Percentiles rank a stretch among this genome's conserved stretches.
These are phyloP conservation scores for Drosophila setosimentum DNA, from an alignment of 2,888 invertebrate species.

Conservation along the genomic window DNA sequence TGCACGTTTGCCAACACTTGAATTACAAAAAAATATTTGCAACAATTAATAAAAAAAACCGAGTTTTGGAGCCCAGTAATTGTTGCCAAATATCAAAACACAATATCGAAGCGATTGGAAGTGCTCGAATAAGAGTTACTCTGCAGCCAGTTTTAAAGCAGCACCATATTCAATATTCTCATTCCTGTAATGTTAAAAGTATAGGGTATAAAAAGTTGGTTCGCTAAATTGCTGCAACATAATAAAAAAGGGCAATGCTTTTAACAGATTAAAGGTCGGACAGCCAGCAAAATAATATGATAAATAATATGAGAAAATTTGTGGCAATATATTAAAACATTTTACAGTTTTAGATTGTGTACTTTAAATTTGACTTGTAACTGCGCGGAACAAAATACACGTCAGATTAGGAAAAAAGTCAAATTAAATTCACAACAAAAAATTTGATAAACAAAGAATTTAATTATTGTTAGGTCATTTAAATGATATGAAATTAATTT, in stretches of 20 bases:
- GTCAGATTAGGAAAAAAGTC: not conserved
- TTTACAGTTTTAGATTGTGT: not conserved
- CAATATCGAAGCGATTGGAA: not conserved
- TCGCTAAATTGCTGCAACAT: slow-evolving; percentile 39
- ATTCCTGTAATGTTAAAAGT: too few relatives aligned
- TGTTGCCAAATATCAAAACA: not conserved
- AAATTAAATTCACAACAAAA: not conserved
- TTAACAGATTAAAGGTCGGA: slow-evolving; percentile 17
- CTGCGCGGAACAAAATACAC: not conserved
- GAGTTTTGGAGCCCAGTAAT: not conserved
- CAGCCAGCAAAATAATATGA: slow-evolving; percentile 41
- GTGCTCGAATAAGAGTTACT: not conserved
- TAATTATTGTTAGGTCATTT: not conserved
- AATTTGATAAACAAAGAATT: slow-evolving; percentile 1
- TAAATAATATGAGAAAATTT: not conserved
- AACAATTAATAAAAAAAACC: slow-evolving; percentile 50
- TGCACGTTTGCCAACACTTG: slow-evolving; percentile 68
- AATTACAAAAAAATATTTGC: slow-evolving; percentile 67
- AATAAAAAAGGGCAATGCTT: slow-evolving; percentile 38
- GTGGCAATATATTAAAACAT: not conserved
- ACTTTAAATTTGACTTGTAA: not conserved
- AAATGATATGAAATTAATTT: not conserved
- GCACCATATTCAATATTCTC: not conserved
- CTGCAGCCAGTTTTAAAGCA: not conserved
- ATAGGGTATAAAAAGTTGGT: not conserved